Percentiles rank a stretch among this genome's conserved stretches.
These are phyloP conservation scores for Tribolium castaneum DNA, from an alignment of 1,140 invertebrate species.

Conservation along the genomic window DNA sequence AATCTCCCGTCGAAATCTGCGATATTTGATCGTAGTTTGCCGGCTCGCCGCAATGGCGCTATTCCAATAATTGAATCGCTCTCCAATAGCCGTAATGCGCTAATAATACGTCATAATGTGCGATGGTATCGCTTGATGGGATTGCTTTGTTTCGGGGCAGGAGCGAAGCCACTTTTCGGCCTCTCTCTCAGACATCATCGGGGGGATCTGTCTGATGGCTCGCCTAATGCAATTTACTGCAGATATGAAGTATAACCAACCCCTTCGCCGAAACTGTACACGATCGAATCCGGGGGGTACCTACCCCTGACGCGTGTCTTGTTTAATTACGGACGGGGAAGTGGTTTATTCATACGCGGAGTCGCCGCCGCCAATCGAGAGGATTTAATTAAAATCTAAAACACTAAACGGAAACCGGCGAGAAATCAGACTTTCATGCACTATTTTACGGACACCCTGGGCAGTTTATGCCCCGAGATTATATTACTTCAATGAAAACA, in stretches of 20 bases:
- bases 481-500: too few species aligned
- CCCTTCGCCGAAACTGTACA: conserved; percentile 10
- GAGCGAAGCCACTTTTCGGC: conserved; percentile 52
- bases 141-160: conserved; percentile 64
- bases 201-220: conserved; percentile 53
- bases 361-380: conserved; percentile 48
- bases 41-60: conserved; percentile 62
- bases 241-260: conserved; percentile 46
- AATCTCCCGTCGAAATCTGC: conserved; percentile 55
- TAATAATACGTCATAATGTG: conserved; percentile 64
- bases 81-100: conserved; percentile 65
- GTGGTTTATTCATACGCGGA: conserved; percentile 51
- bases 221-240: conserved; percentile 59
- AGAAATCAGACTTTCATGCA: too few species aligned
- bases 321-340: conserved; percentile 55
- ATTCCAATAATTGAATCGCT: conserved; percentile 66
- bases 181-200: conserved; percentile 56
- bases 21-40: conserved; percentile 62
- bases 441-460: too few species aligned
- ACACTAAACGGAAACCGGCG: too few species aligned
- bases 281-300: conserved; percentile 39
- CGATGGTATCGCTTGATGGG: conserved; percentile 65
- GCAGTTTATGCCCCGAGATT: too few species aligned
- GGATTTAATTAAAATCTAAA: conserved; percentile 55
- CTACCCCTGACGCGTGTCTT: conserved; percentile 54